phyloP scores from a whole-genome alignment of 2,888 invertebrate species.

The Catocala nupta region DNA sequence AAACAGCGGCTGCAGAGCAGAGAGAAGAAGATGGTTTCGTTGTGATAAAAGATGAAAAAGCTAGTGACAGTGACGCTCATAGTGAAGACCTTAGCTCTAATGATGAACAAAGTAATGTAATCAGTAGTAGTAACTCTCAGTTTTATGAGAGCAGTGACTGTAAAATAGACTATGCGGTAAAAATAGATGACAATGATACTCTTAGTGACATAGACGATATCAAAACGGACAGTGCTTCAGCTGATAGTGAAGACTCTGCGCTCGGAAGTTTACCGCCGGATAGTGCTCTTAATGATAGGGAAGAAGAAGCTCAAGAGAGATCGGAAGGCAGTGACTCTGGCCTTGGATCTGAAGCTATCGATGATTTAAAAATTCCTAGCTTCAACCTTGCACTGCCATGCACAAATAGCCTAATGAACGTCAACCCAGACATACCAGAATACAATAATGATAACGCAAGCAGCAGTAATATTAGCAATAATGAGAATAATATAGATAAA shows the following conservation, averaged over 20 bases:
- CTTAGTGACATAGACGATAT: constrained; percentile 85
- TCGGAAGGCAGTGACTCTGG: constrained; percentile 96
- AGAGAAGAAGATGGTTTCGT: constrained; percentile 60
- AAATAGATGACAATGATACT: constrained; percentile 84
- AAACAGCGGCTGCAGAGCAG: constrained; percentile 50
- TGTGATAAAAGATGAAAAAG: constrained; percentile 73
- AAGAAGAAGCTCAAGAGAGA: constrained; percentile 89
- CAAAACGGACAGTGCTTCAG: constrained; percentile 84
- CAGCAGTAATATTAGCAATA: constrained; percentile 40
- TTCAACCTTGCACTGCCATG: constrained; percentile 74
- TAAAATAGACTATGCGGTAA: constrained; percentile 82
- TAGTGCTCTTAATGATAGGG: constrained; percentile 75
- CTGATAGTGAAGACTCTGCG: constrained; percentile 89
- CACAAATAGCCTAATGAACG: constrained; percentile 60
- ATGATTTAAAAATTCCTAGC: constrained; percentile 82
- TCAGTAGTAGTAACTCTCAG: constrained; percentile 78
- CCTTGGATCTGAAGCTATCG: constrained; percentile 91
- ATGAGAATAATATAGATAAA: constrained; percentile 48
- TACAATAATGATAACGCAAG: constrained; percentile 45
- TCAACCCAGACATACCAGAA: constrained; percentile 43
- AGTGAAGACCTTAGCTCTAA: constrained; percentile 79
- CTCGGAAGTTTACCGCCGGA: constrained; percentile 88
- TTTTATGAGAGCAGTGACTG: constrained; percentile 85
- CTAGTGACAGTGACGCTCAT: constrained; percentile 77
- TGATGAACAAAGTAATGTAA: constrained; percentile 77